These are phyloP conservation scores for Hippopotamus amphibius DNA, from an alignment of 2,113 vertebrate genomes.

Conservation along the genomic window DNA sequence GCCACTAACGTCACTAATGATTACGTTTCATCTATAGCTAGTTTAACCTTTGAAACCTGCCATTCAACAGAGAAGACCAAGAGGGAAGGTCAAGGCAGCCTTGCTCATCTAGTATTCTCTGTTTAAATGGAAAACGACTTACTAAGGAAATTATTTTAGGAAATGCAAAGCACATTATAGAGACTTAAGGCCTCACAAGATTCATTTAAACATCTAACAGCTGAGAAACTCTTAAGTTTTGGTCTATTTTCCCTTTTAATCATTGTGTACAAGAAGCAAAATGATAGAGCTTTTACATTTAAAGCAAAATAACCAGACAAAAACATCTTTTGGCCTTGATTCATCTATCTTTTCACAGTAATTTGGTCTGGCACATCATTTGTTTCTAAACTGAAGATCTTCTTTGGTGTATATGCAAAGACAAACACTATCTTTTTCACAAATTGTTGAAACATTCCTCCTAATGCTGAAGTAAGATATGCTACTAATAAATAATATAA, in stretches of 20 bases:
- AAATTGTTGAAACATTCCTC: constrained; percentile 50
- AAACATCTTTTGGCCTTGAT: constrained; percentile 59
- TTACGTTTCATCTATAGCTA: constrained; percentile 85
- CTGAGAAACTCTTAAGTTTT: constrained; percentile 18
- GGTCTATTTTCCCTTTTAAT: constrained; percentile 56
- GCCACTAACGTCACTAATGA: constrained; percentile 77
- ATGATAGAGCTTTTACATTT: constrained; percentile 10
- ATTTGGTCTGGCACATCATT: constrained; percentile 57
- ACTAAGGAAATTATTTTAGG: constrained; percentile 71
- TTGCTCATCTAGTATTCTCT: constrained; percentile 78
- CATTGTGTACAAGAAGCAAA: not conserved
- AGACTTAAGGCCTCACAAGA: constrained; percentile 59
- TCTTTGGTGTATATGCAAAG: constrained; percentile 50
- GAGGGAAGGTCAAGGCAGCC: constrained; percentile 84
- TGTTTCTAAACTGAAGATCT: constrained; percentile 67
- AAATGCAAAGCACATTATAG: constrained; percentile 65
- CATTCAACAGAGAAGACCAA: constrained; percentile 81
- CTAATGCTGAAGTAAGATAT: constrained; percentile 34
- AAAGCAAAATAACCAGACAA: constrained; percentile 57
- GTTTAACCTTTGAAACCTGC: constrained; percentile 89
- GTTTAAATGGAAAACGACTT: constrained; percentile 82
- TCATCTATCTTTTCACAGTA: constrained; percentile 45
- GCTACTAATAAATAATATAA: constrained; percentile 35
- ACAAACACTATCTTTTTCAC: not conserved
- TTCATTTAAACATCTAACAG: not conserved